Conservation (phyloP, 2,888 invertebrate genomes). For the Chorisops tibialis region DNA sequence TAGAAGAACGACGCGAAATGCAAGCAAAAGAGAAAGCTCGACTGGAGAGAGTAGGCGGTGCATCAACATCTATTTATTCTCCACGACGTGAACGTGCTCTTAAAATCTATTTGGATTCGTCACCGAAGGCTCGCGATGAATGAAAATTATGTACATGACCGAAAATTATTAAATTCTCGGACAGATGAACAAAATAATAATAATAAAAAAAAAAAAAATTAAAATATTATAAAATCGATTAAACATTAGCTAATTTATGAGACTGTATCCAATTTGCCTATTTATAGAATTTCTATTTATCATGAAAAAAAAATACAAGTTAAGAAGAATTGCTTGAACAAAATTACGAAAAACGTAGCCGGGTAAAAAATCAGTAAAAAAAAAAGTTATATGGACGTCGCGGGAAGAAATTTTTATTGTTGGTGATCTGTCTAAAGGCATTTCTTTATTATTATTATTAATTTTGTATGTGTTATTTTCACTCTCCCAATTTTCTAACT, state of each 20-base stretch:
- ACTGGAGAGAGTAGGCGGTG: conserved; percentile 51
- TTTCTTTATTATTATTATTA: conserved; percentile 1
- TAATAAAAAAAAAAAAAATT: background rate
- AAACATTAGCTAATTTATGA: conserved; percentile 31
- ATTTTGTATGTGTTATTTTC: background rate
- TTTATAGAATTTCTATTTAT: conserved; percentile 30
- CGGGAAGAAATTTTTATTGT: background rate
- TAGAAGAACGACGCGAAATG: conserved; percentile 62
- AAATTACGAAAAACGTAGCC: background rate
- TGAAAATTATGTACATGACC: conserved; percentile 5
- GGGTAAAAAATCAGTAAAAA: background rate
- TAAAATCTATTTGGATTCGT: conserved; percentile 67
- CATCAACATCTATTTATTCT: conserved; percentile 54
- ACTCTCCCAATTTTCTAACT: background rate
- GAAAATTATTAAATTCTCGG: conserved; percentile 8
- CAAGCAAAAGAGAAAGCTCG: conserved; percentile 58
- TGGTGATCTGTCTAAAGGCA: background rate
- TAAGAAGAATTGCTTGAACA: conserved; percentile 3
- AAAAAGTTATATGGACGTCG: background rate
- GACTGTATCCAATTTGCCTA: conserved; percentile 32
- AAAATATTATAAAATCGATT: no score
- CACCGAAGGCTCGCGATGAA: conserved; percentile 40
- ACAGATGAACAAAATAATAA: background rate
- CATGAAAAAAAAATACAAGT: conserved; percentile 2
- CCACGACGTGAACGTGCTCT: conserved; percentile 67